A percentile compares a stretch with the other conserved stretches of the same genome.
These are phyloP conservation scores for Gyps fulvus DNA, from an alignment of 2,113 vertebrate species.

Conservation along the genomic window DNA sequence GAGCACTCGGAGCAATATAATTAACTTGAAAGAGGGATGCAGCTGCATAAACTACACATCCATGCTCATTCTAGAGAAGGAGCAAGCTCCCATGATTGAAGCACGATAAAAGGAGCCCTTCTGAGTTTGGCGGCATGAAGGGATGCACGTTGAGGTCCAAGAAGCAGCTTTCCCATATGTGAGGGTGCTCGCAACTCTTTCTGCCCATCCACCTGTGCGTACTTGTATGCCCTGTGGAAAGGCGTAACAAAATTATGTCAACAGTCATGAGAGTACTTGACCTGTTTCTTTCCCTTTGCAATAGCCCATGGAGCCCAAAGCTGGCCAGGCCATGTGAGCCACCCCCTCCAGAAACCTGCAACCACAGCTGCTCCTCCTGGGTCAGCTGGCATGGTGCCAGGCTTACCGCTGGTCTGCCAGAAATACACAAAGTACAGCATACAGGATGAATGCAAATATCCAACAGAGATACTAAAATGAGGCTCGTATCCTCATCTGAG, in stretches of 20 bases:
- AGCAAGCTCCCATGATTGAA: background rate
- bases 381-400: background rate
- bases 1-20: background rate
- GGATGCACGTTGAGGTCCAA: rapidly evolving
- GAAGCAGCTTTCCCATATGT: background rate
- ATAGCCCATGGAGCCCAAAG: background rate
- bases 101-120: background rate
- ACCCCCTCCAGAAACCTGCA: background rate
- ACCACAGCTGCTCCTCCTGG: background rate
- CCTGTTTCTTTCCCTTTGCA: background rate
- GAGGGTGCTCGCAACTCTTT: background rate
- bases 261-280: background rate
- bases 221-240: background rate
- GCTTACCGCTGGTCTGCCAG: background rate
- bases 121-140: background rate
- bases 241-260: background rate
- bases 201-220: background rate
- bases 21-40: constrained; percentile 39
- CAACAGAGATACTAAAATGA: background rate
- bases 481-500: background rate
- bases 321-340: rapidly evolving
- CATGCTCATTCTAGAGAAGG: background rate
- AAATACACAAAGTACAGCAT: background rate
- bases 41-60: constrained; percentile 40
- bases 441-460: background rate